Evolutionary conservation across 1,140 invertebrate genomes (phyloP).

Genomic region (Drosophila repleta): DNA sequence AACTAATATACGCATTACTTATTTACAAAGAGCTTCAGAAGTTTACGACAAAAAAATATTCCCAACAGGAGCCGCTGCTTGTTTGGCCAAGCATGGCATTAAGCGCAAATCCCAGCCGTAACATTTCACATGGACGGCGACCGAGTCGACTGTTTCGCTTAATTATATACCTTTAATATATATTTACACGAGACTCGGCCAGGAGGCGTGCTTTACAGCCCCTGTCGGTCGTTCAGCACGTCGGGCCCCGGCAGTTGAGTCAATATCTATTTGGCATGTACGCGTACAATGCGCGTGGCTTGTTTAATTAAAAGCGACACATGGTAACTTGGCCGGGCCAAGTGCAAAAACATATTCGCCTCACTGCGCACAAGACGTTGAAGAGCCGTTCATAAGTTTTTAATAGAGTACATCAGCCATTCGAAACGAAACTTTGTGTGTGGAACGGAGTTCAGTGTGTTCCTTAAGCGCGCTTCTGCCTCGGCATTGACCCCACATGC

Average conservation of each 20-base stretch:
- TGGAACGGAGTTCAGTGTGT: not conserved
- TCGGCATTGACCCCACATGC: constrained; percentile 10
- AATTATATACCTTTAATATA: constrained; percentile 6
- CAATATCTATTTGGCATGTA: constrained; percentile 57
- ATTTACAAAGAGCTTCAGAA: not conserved
- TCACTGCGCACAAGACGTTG: constrained; percentile 25
- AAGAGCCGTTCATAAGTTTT: constrained; percentile 9
- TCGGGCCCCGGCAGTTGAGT: constrained; percentile 54
- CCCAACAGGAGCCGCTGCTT: constrained; percentile 4
- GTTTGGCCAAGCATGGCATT: constrained; percentile 1
- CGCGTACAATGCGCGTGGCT: constrained; percentile 25
- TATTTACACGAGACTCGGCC: constrained; percentile 5
- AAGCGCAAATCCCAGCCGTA: constrained; percentile 4
- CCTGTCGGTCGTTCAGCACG: not conserved
- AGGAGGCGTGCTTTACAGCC: constrained; percentile 23
- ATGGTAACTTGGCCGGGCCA: constrained; percentile 23
- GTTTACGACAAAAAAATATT: constrained; percentile 4
- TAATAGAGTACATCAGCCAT: constrained; percentile 7
- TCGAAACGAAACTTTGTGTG: constrained; percentile 1
- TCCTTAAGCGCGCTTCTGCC: not conserved
- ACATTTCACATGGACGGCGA: not conserved
- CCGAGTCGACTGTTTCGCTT: not conserved
- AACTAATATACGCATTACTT: not conserved
- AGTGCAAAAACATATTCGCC: constrained; percentile 6
- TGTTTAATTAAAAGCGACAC: constrained; percentile 69